Conservation (phyloP, 2,888 invertebrate genomes). For the Anthophora plumipes region DNA sequence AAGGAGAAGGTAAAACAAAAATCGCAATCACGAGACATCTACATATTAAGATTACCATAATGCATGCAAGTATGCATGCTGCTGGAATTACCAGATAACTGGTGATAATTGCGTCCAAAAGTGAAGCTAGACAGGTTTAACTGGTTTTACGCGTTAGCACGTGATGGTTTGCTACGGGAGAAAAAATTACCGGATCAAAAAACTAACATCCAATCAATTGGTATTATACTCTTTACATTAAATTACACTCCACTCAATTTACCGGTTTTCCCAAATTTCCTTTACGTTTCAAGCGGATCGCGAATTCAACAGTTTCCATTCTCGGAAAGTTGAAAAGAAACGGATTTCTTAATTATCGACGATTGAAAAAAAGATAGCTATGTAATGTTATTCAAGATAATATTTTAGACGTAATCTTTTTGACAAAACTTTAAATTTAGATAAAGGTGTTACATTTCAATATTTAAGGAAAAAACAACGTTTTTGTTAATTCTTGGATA, state of each 20-base stretch:
- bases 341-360: neutral
- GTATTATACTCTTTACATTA: constrained; percentile 1
- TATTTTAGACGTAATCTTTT: no score
- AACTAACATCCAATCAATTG: constrained; percentile 21
- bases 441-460: no score
- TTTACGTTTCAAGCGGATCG: neutral
- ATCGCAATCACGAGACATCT: constrained; percentile 37
- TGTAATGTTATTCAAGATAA: no score
- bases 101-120: constrained; percentile 42
- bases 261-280: neutral
- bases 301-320: neutral
- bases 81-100: constrained; percentile 24
- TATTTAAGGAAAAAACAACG: no score
- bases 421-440: no score
- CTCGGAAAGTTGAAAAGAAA: neutral
- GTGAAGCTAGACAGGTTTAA: constrained; percentile 50
- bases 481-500: no score
- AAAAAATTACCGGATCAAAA: constrained; percentile 21
- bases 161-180: constrained; percentile 27
- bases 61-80: constrained; percentile 20
- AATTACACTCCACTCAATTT: neutral
- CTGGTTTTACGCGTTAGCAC: constrained; percentile 32
- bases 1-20: constrained; percentile 21
- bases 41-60: constrained; percentile 36
- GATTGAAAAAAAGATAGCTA: neutral